These are phyloP conservation scores for Arenaria interpres DNA, from an alignment of 2,113 vertebrate genomes.

Conservation along the genomic window DNA sequence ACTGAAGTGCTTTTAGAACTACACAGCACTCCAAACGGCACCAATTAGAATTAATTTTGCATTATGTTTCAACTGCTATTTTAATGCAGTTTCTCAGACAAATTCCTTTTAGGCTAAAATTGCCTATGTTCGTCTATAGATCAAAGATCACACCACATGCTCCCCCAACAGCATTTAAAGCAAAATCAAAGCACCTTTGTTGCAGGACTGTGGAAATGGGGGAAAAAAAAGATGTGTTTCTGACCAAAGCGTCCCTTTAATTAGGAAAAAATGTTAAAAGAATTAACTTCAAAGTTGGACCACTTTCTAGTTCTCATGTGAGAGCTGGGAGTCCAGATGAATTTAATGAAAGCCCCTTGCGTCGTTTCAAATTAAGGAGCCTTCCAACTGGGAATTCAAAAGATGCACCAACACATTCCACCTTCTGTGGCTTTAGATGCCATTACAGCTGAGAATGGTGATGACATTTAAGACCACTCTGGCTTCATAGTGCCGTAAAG, in stretches of 20 bases:
- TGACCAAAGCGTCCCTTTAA: background rate
- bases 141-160: background rate
- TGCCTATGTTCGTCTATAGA: background rate
- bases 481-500: background rate
- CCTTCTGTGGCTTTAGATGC: background rate
- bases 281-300: background rate
- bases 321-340: background rate
- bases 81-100: background rate
- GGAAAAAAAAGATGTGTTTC: background rate
- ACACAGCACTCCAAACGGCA: background rate
- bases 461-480: constrained; percentile 22
- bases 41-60: background rate
- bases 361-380: background rate
- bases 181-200: background rate
- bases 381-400: background rate
- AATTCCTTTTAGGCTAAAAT: background rate
- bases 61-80: background rate
- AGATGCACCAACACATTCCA: background rate
- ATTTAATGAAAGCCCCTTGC: background rate
- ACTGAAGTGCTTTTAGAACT: background rate
- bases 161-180: background rate
- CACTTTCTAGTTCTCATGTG: background rate
- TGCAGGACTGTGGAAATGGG: background rate
- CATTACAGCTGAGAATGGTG: background rate
- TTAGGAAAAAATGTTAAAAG: background rate